These are phyloP conservation scores for Xiphophorus couchianus DNA, from an alignment of 2,113 vertebrate genomes.

Conservation along the genomic window DNA sequence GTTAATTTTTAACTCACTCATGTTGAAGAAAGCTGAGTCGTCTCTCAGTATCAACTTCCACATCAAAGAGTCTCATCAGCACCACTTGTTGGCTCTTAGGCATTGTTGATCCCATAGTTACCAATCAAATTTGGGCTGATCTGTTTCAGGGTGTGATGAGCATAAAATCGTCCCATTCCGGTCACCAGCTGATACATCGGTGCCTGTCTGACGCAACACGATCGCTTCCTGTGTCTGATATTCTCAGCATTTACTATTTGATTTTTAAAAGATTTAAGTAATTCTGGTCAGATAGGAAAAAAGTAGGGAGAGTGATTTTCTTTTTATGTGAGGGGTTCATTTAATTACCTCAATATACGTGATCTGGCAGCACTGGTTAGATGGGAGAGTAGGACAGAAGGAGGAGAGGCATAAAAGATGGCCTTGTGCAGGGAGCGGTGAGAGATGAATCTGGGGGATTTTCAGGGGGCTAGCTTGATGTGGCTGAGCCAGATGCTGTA, in stretches of 20 bases:
- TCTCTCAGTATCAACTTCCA: too few species aligned
- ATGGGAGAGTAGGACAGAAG: conserved; percentile 55
- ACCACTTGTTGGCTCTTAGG: too few species aligned
- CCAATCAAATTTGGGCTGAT: not conserved
- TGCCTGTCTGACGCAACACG: conserved; percentile 51
- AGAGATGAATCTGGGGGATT: conserved; percentile 50
- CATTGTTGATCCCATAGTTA: not conserved
- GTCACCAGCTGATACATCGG: not conserved
- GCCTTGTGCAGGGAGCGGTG: conserved; percentile 39
- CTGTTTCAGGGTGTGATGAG: not conserved
- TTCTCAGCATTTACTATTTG: conserved; percentile 74
- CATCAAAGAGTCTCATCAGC: too few species aligned
- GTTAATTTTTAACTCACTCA: too few species aligned
- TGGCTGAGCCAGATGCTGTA: conserved; percentile 74
- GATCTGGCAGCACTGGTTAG: conserved; percentile 55
- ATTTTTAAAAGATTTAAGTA: conserved; percentile 36
- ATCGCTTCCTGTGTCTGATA: conserved; percentile 60
- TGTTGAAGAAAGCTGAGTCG: too few species aligned
- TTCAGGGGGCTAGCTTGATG: conserved; percentile 54
- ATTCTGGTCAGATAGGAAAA: conserved; percentile 48
- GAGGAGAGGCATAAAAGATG: conserved; percentile 59
- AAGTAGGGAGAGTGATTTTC: conserved; percentile 36
- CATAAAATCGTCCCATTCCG: not conserved
- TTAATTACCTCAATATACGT: conserved; percentile 67
- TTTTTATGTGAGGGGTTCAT: conserved; percentile 52